Base-by-base conservation (phyloP, 2,797 vertebrate species). In the Notoglanidium macrostoma region DNA sequence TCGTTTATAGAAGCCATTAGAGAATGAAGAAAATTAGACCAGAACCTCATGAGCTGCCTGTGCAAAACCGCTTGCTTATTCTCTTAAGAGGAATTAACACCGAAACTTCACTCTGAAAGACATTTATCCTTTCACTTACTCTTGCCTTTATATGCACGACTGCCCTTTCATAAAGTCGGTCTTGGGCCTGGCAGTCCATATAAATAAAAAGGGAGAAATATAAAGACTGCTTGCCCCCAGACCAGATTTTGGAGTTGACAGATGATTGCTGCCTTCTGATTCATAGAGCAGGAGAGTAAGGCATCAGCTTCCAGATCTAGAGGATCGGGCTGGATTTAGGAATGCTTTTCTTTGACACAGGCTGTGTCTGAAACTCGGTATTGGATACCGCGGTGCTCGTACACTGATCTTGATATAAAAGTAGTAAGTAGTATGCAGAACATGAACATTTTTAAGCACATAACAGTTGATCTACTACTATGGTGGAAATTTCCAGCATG, bases 101-200 rank as follows among this genome's bases (percentile, higher is more conserved):
- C 72, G 82, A 87, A 85, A 88, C 90, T 91, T 85, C 91, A 88
- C 57, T 87, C 0, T 88, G 83, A 89, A 65, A 89, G 92, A 93
- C 90, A 89, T 93, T 93, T 92, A 94, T 93, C 91, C 91, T 87
- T 88, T 89, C 87, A 89, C 90, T 92, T 90, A 93, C 93, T 92
- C 89, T 91, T 89, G 90, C 79, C 91, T 95, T 94, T 90, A 92
- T 89, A 88, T 86, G 84, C 32, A 14, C 72, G 44, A 86, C 91
- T 87, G 84, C 74, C 85, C 91, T 65, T 87, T 93, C 88, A 91
- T 92, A 94, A 93, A 86, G 55, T 85, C 89, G 87, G 89, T 88
- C 90, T 86, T 87, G 29, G 40, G 67, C 63, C 78, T 87, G 44
- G 85, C 76, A 85, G 79, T 85, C 88, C 44, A 44, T 76, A 73